These are phyloP conservation scores for Rhynchopsitta pachyrhyncha DNA, from an alignment of 2,113 vertebrate genomes.

Conservation along the genomic window DNA sequence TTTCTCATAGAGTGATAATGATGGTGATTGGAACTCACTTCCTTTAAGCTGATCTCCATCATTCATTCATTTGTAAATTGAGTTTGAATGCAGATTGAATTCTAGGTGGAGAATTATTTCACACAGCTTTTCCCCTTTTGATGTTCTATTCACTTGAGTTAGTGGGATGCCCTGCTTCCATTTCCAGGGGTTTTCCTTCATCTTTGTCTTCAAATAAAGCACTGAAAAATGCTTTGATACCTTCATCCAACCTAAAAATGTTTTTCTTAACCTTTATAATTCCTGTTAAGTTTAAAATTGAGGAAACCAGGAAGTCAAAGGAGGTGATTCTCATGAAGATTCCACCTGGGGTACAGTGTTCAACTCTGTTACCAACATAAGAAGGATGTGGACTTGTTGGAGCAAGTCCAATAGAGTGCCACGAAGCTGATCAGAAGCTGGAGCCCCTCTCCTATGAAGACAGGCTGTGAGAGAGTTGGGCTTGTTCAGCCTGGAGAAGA, in stretches of 20 bases:
- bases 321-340: background rate
- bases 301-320: background rate
- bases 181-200: conserved; percentile 19
- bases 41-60: background rate
- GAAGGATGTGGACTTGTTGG: background rate
- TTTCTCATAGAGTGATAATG: background rate
- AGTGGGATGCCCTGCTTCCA: background rate
- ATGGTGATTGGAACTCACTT: background rate
- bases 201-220: background rate
- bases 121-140: background rate
- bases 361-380: background rate
- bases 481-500: background rate
- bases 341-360: background rate
- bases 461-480: background rate
- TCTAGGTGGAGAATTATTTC: background rate
- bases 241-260: background rate
- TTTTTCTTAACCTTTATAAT: background rate
- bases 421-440: background rate
- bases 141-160: conserved; percentile 27
- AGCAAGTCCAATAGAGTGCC: background rate
- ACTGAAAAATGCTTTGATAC: background rate
- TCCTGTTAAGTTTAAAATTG: background rate
- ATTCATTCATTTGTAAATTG: conserved; percentile 2
- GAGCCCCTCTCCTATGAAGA: background rate
- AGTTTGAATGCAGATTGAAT: background rate